phyloP scores from a whole-genome alignment of 2,888 invertebrate species.

The Congeria kusceri region DNA sequence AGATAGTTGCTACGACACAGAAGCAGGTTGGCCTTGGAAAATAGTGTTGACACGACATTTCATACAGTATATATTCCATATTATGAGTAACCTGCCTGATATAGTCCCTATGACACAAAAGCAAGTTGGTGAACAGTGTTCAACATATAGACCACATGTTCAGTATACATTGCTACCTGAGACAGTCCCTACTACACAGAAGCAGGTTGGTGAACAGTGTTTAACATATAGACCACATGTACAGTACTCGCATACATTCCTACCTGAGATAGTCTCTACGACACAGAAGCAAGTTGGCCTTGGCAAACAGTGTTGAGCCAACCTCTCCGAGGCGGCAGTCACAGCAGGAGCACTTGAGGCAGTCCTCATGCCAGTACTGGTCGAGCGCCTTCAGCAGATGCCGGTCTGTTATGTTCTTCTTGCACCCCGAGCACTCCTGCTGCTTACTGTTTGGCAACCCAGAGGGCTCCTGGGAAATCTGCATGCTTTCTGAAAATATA shows the following conservation, averaged over 20 bases:
- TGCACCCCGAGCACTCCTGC: conserved; percentile 92
- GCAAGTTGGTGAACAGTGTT: too few relatives aligned
- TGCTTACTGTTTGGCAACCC: conserved; percentile 62
- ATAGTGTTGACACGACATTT: conserved; percentile 95
- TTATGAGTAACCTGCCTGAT: too few relatives aligned
- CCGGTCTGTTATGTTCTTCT: conserved; percentile 92
- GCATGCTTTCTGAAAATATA: conserved; percentile 75
- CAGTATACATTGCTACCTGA: too few relatives aligned
- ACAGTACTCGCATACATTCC: too few relatives aligned
- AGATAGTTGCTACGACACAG: too few relatives aligned
- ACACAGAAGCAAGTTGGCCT: conserved; percentile 95
- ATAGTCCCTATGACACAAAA: too few relatives aligned
- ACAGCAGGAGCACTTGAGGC: conserved; percentile 94
- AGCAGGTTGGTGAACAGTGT: conserved; percentile 96
- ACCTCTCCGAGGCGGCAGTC: conserved; percentile 97
- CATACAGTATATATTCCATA: too few relatives aligned
- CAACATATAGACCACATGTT: too few relatives aligned
- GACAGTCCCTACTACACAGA: conserved; percentile 95
- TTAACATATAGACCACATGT: too few relatives aligned
- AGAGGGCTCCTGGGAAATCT: conserved; percentile 75
- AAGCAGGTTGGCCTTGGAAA: conserved; percentile 95
- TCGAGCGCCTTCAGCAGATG: conserved; percentile 94
- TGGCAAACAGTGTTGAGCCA: conserved; percentile 95
- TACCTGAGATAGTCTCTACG: conserved; percentile 96
- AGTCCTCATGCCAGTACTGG: conserved; percentile 97